Base-by-base conservation (phyloP, 1,140 invertebrate species). In the Himalopsyche phryganea region DNA sequence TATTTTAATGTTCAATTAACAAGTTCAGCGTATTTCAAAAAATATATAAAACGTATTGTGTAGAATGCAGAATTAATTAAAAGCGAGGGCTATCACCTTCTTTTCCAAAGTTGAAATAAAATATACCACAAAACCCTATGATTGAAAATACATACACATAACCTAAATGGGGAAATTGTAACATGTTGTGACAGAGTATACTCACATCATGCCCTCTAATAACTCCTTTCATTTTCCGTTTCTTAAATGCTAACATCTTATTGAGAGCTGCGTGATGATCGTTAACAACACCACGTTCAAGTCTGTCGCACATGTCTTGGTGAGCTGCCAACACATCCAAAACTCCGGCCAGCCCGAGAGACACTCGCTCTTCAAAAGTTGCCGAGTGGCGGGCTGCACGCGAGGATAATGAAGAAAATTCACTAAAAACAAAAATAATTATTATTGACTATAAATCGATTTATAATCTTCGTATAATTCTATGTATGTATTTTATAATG, bases 241-340 rank as follows among this genome's bases (percentile, higher is more conserved):
- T 87, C 66, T 88, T 88, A 52, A 87, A 75, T 2, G 81, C 77
- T 6, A 86, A 68, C 85, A 89, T 86, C 56, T 85, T 86, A 2
- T 83, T 80, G 6, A 87, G 70, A 1, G 85, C 86, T 44, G 78
- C 78, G 63, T 87, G 85, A 69, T 89, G 86, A 70, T 88, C 86
- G 15, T 81, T 77, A 10, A 83, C 80, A 0, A 88, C 81, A 17
- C 85, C 85, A 64, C 83, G 80, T 67, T 89, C 86, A 64, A 88
- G 81, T 55, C 86, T 76, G 56, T 88, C 86, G 68, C 86, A 88
- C 20, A 89, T 67, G 61, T 85, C 82, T 42, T 64, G 61, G 33
- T 64, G 58, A 0, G 61, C 57, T 10, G 18, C 19, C 28, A 64
- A 70, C 52, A 87, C 74, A 67, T 87, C 86, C 15, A 85, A 69